Evolutionary conservation across 2,113 vertebrate genomes (phyloP).

Genomic region (Tachycineta bicolor): DNA sequence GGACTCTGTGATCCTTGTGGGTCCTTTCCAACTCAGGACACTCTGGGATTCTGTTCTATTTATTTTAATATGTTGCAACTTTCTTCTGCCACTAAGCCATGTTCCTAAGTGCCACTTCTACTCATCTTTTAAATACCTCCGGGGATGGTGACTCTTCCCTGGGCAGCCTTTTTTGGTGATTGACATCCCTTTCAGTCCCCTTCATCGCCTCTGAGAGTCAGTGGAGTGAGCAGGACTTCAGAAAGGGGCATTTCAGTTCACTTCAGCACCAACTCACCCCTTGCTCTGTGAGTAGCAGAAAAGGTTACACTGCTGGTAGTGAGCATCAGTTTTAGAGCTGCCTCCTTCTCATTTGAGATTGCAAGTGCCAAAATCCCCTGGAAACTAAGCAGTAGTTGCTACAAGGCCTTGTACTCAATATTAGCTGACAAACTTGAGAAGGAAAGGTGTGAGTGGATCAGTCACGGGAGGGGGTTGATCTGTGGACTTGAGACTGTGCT

Average conservation of each 20-base stretch:
- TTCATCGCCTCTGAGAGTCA: background rate
- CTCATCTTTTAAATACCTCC: background rate
- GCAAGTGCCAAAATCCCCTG: background rate
- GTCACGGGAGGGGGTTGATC: background rate
- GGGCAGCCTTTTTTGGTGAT: background rate
- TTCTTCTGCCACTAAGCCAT: background rate
- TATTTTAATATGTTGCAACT: background rate
- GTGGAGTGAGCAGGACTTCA: background rate
- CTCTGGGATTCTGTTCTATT: background rate
- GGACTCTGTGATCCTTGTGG: background rate
- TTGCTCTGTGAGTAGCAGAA: background rate
- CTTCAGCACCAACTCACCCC: background rate
- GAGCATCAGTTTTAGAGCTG: background rate
- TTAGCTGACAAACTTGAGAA: conserved; percentile 1
- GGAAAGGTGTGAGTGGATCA: background rate
- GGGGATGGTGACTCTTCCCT: background rate
- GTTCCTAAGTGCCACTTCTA: background rate
- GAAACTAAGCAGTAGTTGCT: background rate
- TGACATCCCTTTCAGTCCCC: background rate
- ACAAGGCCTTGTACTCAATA: background rate
- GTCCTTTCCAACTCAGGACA: background rate
- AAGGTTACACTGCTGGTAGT: background rate
- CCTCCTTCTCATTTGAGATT: background rate
- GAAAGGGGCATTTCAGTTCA: background rate
- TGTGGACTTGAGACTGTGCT: background rate